A percentile compares a stretch with the other conserved stretches of the same genome.
Conservation (phyloP, 2,888 invertebrate species). For the Tricholauxania praeusta region DNA sequence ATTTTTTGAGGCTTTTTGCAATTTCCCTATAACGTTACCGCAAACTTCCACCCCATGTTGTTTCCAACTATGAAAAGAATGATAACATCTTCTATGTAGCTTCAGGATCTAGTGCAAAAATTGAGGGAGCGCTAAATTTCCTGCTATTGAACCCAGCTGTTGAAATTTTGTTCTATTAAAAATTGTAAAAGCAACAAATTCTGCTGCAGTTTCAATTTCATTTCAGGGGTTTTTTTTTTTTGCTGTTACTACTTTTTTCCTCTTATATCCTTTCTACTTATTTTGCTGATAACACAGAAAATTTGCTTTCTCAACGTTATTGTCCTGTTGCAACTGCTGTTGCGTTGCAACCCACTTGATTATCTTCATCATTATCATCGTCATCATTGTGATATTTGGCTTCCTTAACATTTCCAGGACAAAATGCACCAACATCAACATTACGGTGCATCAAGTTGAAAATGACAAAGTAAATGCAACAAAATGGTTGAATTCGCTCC, state of each 20-base stretch:
- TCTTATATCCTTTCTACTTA: not conserved
- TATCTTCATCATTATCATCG: constrained; percentile 35
- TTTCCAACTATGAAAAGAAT: too few species aligned
- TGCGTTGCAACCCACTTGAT: not conserved
- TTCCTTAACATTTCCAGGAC: constrained; percentile 14
- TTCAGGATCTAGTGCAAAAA: too few species aligned
- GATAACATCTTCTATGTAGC: too few species aligned
- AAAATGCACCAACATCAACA: constrained; percentile 11
- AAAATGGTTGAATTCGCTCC: constrained; percentile 33
- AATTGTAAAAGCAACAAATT: constrained; percentile 1
- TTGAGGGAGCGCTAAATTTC: not conserved
- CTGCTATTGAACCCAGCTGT: constrained; percentile 27
- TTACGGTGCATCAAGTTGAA: constrained; percentile 20
- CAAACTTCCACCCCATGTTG: too few species aligned
- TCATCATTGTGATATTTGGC: not conserved
- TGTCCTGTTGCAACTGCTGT: not conserved
- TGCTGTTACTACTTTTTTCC: not conserved
- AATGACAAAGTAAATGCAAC: constrained; percentile 36
- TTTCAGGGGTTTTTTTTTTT: not conserved
- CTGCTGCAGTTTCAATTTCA: constrained; percentile 24
- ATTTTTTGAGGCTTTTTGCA: too few species aligned
- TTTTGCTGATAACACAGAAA: constrained; percentile 27
- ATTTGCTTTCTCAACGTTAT: constrained; percentile 5
- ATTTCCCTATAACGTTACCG: too few species aligned
- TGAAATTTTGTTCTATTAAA: constrained; percentile 21